Evolutionary conservation across 2,888 invertebrate species (phyloP), one percentile per base, ranked within the genome.

Genomic region (Melanchra persicariae): DNA sequence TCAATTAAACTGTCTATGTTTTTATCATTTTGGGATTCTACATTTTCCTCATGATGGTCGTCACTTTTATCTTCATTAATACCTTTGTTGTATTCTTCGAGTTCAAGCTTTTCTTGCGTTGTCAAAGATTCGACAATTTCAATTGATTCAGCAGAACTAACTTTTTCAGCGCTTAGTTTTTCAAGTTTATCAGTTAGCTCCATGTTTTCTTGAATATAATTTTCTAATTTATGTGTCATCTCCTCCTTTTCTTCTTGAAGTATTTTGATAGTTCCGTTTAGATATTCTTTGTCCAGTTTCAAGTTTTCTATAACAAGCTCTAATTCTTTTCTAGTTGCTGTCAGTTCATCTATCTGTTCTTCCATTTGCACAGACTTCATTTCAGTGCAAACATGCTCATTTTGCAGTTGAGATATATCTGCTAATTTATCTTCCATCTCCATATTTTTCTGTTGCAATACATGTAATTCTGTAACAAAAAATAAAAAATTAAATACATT

Each of bases 281-380:
- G 90, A 60, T 97, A 96, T 62, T 96, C 94, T 74, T 96, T 96
- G 85, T 97, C 96, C 45, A 94, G 86, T 76, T 95, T 94, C 26
- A 96, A 85, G 58, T 94, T 92, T 67, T 96, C 94, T 70, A 96
- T 93, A 68, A 97, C 94, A 62, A 94, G 89, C 86, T 95, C 91
- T 40, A 97, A 84, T 83, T 95, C 93, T 81, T 93, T 93, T 83
- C 96, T 96, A 74, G 96, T 94, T 45, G 93, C 93, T 78, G 94
- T 93, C 6, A 97, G 87, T 69, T 95, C 92, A 86, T 97, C 97
- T 59, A 98, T 93, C 90, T 98, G 97, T 90, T 98, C 98, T 91
- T 98, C 98, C 74, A 98, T 91, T 86, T 98, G 97, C 49, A 98
- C 97, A 10, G 97, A 97, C 83, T 97, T 97, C 88, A 98, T 97